Evolutionary conservation across 2,113 vertebrate species (phyloP).

Genomic region (Conger conger): DNA sequence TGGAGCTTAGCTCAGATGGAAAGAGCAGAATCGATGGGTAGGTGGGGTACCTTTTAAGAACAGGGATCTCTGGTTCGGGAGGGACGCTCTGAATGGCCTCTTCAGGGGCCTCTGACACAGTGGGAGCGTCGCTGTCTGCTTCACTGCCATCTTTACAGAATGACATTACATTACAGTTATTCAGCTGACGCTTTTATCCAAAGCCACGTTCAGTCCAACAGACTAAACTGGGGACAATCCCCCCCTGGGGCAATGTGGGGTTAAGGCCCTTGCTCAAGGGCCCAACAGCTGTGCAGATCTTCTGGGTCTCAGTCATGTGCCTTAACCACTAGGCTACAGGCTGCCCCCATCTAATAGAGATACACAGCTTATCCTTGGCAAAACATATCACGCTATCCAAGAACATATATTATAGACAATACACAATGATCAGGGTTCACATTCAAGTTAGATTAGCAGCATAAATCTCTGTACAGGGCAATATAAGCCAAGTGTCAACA

Average conservation of each 20-base stretch:
- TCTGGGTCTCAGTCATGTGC: no score
- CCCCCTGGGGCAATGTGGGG: no score
- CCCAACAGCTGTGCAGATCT: no score
- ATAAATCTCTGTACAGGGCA: neutral
- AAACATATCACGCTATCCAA: neutral
- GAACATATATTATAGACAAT: neutral
- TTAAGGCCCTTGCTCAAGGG: no score
- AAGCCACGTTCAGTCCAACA: no score
- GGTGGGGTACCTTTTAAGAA: slow-evolving; percentile 40
- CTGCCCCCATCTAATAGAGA: slow-evolving; percentile 27
- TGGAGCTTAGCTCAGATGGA: neutral
- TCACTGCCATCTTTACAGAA: no score
- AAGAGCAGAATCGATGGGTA: neutral
- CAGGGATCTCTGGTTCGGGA: slow-evolving; percentile 25
- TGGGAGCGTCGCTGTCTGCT: no score
- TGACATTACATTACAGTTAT: no score
- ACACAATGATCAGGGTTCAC: neutral
- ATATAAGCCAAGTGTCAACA: neutral
- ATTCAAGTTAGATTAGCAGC: neutral
- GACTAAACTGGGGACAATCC: no score
- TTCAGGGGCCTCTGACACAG: neutral
- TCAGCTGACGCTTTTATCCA: no score
- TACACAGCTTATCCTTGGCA: neutral
- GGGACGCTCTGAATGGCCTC: neutral
- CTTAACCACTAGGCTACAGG: no score